Evolutionary conservation across 2,797 vertebrate species (phyloP).

Genomic region (Falco concolor): DNA sequence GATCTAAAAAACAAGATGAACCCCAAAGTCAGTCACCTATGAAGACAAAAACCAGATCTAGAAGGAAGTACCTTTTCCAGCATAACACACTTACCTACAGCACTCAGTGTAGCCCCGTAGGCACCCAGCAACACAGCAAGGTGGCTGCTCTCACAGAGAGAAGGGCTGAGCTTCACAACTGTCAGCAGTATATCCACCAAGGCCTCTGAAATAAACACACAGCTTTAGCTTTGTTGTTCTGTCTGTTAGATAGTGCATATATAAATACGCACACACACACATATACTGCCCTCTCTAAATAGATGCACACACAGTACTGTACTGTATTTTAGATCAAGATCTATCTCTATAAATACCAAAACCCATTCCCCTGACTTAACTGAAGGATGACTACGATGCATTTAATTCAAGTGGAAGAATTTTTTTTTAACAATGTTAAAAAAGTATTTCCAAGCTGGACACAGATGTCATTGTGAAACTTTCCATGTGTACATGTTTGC

Average conservation of each 20-base stretch:
- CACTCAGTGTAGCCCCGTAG: slow-evolving; percentile 85
- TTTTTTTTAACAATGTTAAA: background rate
- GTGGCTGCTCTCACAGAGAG: slow-evolving; percentile 83
- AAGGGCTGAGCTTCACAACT: slow-evolving; percentile 81
- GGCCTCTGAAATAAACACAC: slow-evolving; percentile 75
- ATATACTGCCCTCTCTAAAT: background rate
- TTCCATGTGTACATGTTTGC: fast-evolving
- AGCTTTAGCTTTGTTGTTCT: background rate
- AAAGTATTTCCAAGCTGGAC: background rate
- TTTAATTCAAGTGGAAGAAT: background rate
- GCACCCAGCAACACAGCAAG: slow-evolving; percentile 88
- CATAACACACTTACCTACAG: slow-evolving; percentile 75
- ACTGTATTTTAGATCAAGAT: background rate
- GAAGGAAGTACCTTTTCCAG: background rate
- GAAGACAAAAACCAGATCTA: background rate
- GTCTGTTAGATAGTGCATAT: background rate
- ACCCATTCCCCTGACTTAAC: background rate
- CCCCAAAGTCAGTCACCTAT: background rate
- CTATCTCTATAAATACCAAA: background rate
- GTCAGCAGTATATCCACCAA: slow-evolving; percentile 83
- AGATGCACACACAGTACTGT: background rate
- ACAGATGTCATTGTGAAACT: background rate
- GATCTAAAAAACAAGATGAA: slow-evolving; percentile 77
- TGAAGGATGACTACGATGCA: background rate
- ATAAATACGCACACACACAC: background rate